Percentiles rank a stretch among this genome's conserved stretches.
Evolutionary conservation across 2,888 invertebrate genomes (phyloP).

Genomic region (Ametastegia equiseti): DNA sequence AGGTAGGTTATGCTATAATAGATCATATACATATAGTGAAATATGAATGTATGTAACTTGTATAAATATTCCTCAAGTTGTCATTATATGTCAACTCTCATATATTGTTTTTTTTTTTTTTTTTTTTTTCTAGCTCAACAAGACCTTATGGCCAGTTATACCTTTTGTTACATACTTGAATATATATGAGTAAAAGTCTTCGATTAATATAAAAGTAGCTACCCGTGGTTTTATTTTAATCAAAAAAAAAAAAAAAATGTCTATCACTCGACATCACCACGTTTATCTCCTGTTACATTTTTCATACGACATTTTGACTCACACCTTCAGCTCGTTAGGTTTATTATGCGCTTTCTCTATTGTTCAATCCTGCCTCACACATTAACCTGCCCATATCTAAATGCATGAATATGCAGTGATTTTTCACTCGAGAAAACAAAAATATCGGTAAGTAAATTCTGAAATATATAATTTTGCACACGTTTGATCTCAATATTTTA

Average conservation of each 20-base stretch:
- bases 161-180: background rate
- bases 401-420: background rate
- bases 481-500: too few relatives aligned
- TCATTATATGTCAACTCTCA: too few relatives aligned
- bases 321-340: background rate
- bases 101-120: background rate
- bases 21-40: background rate
- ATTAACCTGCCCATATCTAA: background rate
- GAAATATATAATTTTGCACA: too few relatives aligned
- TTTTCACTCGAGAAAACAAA: background rate
- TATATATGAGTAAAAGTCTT: background rate
- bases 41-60: background rate
- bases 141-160: conserved; percentile 33
- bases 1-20: conserved; percentile 11
- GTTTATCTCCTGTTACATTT: background rate
- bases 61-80: background rate
- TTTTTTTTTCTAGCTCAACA: conserved; percentile 15
- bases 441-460: background rate
- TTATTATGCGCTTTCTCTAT: conserved; percentile 32
- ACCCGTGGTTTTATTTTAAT: background rate
- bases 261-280: background rate
- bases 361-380: background rate
- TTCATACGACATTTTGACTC: conserved; percentile 18
- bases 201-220: background rate
- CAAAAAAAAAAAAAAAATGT: too few relatives aligned